Base-by-base conservation (phyloP, 2,888 invertebrate species). In the Nomada ferruginata region DNA sequence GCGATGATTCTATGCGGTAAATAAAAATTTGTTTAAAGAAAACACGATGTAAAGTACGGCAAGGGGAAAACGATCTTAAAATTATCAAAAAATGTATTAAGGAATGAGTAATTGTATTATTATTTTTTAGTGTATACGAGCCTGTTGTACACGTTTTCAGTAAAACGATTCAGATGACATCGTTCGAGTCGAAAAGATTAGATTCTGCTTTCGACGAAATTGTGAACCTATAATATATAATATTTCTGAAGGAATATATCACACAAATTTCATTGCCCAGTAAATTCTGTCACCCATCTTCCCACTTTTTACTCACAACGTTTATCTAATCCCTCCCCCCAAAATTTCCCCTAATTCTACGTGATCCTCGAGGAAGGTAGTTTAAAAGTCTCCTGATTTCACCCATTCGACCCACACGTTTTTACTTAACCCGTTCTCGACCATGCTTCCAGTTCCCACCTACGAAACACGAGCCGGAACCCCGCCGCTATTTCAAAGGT, bases 381-480 rank as follows among this genome's bases (percentile, higher is more conserved):
- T 47, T 26, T 3, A 60, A 50, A 60, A 29, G 26, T 50, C 50
- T 36, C 50, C 60, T 52, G 15, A 42, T 42, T 63, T 55, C 70
- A 23, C 23, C 44, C 29, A 23, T 13, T 52, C 23, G 13, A 15
- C 11, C 13, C 23, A 10, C 50, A 50, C 57, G 68, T 60, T 66
- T 66, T 55, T 42, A 47, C 72, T 53, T 15, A 18, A 60, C 57
- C 44, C 44, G 70, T 66, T 68, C 76, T 64, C 69, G 81, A 77
- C 65, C 57, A 59, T 66, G 52, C 60, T 23, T 3, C n/a, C 63
- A 13, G 9, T 70, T 76, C 42, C 42, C 63, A 44, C 29, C 59
- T 23, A 50, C 57, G 59, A 53, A 70, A 60, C 47, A n/a, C 47
- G 44, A 18, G 69, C 66, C 23, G 57, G 72, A 66, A 23, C n/a